Evolutionary conservation across 2,113 vertebrate genomes (phyloP), one percentile per base, ranked within the genome.

Genomic region (Ardeotis arabs): DNA sequence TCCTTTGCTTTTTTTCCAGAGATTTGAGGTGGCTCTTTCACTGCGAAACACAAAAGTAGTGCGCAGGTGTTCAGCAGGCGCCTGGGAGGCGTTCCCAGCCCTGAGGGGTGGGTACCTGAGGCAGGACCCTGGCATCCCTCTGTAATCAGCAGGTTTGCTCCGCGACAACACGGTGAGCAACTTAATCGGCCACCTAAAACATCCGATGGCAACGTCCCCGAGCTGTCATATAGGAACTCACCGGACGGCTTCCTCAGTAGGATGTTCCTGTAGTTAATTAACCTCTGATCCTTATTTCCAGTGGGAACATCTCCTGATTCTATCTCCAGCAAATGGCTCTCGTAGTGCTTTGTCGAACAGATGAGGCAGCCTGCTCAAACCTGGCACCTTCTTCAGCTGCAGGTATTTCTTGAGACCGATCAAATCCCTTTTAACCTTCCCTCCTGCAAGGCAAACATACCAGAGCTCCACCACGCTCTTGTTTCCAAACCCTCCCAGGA

Each of bases 241-340:
- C 2, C 1, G 56, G 72, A 81, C 72, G 72, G 56, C 52, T 88
- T 87, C 67, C 64, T 87, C 7, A 0, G 62, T 49, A 89, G 73
- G 76, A 77, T 75, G 56, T 45, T 81, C 45, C 83, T 68, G 13
- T 12, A 78, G 49, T 60, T 94, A 95, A 95, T 93, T 95, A 93
- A 89, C 90, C 86, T 87, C 74, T 75, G 83, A 72, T 81, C 88
- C 27, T 86, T 39, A 81, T 83, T 92, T 92, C 83, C 95, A 90
- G 67, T 0, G 0, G 70, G 93, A 89, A 56, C 19, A 47, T 33
- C 79, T 67, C 85, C 64, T 45, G 11, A 64, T 93, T 73, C 80
- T 76, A 27, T 28, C 92, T 84, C 53, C 37, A 87, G 60, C 27
- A 86, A 90, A 94, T 2, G 20, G 23, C 24, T 93, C 13, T 55